These are phyloP conservation scores for Melanostoma mellinum DNA, from an alignment of 2,888 invertebrate species.

Conservation along the genomic window DNA sequence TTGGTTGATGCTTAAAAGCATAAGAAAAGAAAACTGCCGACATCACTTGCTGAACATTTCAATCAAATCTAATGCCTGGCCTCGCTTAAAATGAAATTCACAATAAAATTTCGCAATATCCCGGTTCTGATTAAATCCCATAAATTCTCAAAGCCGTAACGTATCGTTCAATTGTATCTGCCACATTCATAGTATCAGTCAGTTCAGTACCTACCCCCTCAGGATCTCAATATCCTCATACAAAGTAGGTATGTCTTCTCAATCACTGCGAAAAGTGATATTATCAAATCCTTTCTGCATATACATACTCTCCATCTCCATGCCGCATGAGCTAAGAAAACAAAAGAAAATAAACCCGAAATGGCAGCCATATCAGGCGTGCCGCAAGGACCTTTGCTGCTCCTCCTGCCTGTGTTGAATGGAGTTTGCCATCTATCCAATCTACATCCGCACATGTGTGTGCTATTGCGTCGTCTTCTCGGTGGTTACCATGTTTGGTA, in stretches of 20 bases:
- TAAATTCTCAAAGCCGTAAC: slow-evolving; percentile 61
- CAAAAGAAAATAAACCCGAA: slow-evolving; percentile 56
- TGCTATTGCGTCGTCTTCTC: slow-evolving; percentile 49
- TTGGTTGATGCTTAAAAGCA: slow-evolving; percentile 8
- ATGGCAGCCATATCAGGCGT: slow-evolving; percentile 67
- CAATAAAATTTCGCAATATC: slow-evolving; percentile 69
- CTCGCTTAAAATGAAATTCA: slow-evolving; percentile 46
- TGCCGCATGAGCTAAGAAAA: slow-evolving; percentile 22
- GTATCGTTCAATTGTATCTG: slow-evolving; percentile 45
- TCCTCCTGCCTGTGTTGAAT: slow-evolving; percentile 1
- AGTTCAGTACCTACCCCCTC: neutral
- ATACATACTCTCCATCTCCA: slow-evolving; percentile 50
- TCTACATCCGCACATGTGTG: slow-evolving; percentile 21
- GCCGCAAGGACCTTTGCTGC: slow-evolving; percentile 61
- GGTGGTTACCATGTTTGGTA: slow-evolving; percentile 71
- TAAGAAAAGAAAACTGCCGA: slow-evolving; percentile 14
- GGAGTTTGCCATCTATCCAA: neutral
- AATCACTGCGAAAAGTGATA: slow-evolving; percentile 68
- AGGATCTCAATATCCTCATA: slow-evolving; percentile 11
- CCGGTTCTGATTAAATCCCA: slow-evolving; percentile 70
- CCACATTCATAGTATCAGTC: neutral
- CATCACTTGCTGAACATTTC: slow-evolving; percentile 34
- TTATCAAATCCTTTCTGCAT: slow-evolving; percentile 62
- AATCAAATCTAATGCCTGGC: slow-evolving; percentile 47
- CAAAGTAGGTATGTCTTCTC: slow-evolving; percentile 55